These are phyloP conservation scores for Nibea coibor DNA, from an alignment of 2,113 vertebrate species.

Conservation along the genomic window DNA sequence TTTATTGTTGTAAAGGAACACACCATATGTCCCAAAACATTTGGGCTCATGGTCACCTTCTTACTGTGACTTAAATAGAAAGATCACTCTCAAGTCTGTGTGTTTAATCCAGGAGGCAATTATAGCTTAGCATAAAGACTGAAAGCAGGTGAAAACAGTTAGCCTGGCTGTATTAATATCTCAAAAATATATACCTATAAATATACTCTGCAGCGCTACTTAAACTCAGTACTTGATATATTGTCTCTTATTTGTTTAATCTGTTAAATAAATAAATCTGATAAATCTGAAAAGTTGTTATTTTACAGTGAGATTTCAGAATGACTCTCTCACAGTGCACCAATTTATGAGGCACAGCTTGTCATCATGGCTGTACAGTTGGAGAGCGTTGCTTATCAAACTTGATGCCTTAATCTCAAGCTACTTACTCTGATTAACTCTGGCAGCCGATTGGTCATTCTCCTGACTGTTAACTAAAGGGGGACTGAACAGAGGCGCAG, in stretches of 20 bases:
- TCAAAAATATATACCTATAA: neutral
- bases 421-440: constrained; percentile 69
- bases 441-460: constrained; percentile 54
- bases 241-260: neutral
- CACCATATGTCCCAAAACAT: too few relatives aligned
- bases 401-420: neutral
- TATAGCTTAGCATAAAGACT: constrained; percentile 5
- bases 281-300: too few relatives aligned
- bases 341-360: neutral
- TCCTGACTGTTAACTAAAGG: constrained; percentile 62
- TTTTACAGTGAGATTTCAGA: neutral
- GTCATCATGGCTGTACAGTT: neutral
- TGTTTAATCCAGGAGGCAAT: neutral
- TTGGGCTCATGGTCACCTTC: too few relatives aligned
- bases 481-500: constrained; percentile 56
- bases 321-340: neutral
- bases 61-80: neutral
- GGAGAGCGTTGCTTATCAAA: neutral
- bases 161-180: neutral
- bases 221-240: neutral
- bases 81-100: neutral
- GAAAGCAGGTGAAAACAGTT: neutral
- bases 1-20: neutral
- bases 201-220: too few relatives aligned
- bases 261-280: too few relatives aligned